phyloP scores from a whole-genome alignment of 2,797 vertebrate species.

The Tenualosa thibaudeaui region DNA sequence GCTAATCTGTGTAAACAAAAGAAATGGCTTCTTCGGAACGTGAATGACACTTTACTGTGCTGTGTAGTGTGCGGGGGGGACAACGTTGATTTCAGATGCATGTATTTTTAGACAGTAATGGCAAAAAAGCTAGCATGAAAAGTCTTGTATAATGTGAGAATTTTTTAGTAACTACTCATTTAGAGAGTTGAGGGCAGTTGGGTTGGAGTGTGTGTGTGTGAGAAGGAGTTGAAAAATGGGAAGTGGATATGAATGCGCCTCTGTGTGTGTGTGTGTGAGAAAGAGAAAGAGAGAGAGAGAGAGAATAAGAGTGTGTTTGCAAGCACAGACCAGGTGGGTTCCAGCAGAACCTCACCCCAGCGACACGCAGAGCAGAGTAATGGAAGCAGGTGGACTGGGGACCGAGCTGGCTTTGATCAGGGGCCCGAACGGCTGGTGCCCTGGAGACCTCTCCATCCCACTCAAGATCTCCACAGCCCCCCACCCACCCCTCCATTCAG shows the following conservation, averaged over 20 bases:
- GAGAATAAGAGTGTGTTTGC: neutral
- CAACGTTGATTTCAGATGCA: neutral
- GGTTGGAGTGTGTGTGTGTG: neutral
- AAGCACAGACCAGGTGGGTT: constrained; percentile 57
- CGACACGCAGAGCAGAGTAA: constrained; percentile 50
- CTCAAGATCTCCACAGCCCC: neutral
- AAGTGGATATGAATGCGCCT: neutral
- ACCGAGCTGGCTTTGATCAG: constrained; percentile 64
- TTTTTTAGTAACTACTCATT: neutral
- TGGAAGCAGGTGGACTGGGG: constrained; percentile 71
- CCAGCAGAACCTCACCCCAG: constrained; percentile 38
- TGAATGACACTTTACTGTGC: constrained; percentile 21
- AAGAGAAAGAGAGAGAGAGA: neutral
- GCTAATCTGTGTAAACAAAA: constrained; percentile 29
- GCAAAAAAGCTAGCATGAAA: neutral
- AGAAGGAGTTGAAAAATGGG: neutral
- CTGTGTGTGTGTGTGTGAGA: neutral
- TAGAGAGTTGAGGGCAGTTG: neutral
- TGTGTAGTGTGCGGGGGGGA: neutral
- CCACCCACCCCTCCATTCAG: neutral
- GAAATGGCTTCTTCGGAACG: constrained; percentile 8
- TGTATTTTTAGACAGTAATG: neutral
- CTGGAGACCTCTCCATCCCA: constrained; percentile 30
- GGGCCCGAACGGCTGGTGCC: constrained; percentile 25
- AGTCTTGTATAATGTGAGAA: neutral